Evolutionary conservation across 2,888 invertebrate species (phyloP), one percentile per base, ranked within the genome.

Genomic region (Dryococelus australis): DNA sequence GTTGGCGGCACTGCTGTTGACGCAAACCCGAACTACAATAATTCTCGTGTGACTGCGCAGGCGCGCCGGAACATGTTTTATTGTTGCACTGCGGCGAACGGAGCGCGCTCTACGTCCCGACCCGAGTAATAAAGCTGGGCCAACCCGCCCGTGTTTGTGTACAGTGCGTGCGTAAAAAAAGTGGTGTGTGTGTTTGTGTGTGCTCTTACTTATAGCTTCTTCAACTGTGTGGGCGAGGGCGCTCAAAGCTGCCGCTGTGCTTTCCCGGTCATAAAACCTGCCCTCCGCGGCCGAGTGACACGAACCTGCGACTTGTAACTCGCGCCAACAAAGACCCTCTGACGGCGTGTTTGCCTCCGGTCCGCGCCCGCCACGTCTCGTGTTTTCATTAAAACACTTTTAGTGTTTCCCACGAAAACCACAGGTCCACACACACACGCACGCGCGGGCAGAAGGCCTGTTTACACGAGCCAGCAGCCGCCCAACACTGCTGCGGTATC

Each of bases 351-450:
- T 35, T 35, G 35, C 35, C 35, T 35, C 35, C 4, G 35, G 35
- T 35, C 47, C 47, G 12, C 47, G 10, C 47, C 47, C 12, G 47
- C 47, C 47, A 13, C 47, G 47, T 10, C 47, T 47, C 47, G 47
- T 47, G 65, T 65, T 65, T 65, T 65, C 65, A n/a, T 65, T 65
- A 8, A 65, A 65, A 65, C 65, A 65, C 65, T 65, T 65, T 65
- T 65, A 65, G 16, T 65, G 65, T 20, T 65, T 65, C 65, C 24
- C 65, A 65, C 65, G 65, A 65, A 65, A 65, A 65, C 65, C 65
- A 20, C 65, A n/a, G 6, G 8, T 47, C 65, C 16, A 20, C 65
- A 16, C 47, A 12, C 47, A 20, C 65, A 65, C 6, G 65, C 65
- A n/a, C 65, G 65, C 24, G 35, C 35, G 35, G 35, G 2, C 35